Conservation (phyloP, 1,140 invertebrate genomes). For the Meloidogyne floridensis region DNA sequence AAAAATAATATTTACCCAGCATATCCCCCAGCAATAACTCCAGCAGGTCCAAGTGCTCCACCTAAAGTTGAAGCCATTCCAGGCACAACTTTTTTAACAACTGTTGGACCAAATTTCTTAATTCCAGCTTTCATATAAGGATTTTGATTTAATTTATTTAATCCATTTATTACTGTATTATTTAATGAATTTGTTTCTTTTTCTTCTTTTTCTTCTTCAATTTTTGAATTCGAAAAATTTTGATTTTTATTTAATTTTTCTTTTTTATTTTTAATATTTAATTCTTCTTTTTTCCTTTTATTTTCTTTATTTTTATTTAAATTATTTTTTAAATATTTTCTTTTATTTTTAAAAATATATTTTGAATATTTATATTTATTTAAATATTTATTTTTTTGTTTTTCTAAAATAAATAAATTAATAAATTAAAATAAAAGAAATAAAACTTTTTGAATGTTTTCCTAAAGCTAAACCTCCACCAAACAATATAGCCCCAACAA, state of each 20-base stretch:
- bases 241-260: constrained; percentile 7
- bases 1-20: neutral
- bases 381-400: neutral
- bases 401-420: neutral
- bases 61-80: neutral
- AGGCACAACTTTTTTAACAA: constrained; percentile 6
- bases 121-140: neutral
- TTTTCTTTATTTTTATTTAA: neutral
- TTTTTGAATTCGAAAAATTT: neutral
- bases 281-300: neutral
- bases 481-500: constrained; percentile 1
- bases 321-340: constrained; percentile 1
- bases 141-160: neutral
- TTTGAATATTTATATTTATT: neutral
- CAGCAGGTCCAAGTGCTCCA: neutral
- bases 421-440: neutral
- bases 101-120: neutral
- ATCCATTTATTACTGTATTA: neutral
- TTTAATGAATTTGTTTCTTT: neutral
- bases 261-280: neutral
- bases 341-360: constrained; percentile 7
- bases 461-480: constrained; percentile 8
- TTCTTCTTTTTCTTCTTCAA: constrained; percentile 6
- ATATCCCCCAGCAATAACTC: neutral
- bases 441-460: constrained; percentile 4